Percentiles rank a stretch among this genome's conserved stretches.
Conservation (phyloP, 2,888 invertebrate species). For the Escarpia spicata region DNA sequence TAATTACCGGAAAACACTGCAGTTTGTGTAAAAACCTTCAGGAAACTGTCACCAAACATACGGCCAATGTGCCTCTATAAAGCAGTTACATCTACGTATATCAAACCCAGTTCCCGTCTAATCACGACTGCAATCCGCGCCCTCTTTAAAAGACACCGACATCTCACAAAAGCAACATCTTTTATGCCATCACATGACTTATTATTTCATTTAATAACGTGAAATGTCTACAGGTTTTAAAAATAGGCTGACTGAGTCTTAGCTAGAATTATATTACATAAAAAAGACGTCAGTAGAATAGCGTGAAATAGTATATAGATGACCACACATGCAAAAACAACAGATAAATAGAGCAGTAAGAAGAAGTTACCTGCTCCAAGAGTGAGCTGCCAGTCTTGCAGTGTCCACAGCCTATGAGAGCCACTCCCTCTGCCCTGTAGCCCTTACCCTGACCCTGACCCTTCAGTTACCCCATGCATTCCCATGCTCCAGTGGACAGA, state of each 20-base stretch:
- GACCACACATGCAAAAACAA: not conserved
- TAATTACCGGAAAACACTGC: not conserved
- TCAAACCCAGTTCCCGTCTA: not conserved
- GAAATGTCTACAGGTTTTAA: not conserved
- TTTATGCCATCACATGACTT: not conserved
- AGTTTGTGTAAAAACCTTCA: not conserved
- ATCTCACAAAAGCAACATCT: not conserved
- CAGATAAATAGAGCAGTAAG: not conserved
- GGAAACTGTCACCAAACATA: not conserved
- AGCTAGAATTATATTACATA: not conserved
- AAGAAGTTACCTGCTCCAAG: not conserved
- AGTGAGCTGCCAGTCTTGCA: not conserved
- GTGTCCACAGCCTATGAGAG: not conserved
- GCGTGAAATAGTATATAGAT: not conserved
- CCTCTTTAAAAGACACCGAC: not conserved
- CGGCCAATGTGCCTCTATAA: not conserved
- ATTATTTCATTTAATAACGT: not conserved
- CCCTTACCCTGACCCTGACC: slow-evolving; percentile 1
- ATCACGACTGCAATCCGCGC: not conserved
- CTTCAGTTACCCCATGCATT: not conserved
- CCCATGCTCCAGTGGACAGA: not conserved
- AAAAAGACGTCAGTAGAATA: not conserved
- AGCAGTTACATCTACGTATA: no score
- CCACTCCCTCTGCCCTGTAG: not conserved
- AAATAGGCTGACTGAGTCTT: not conserved